Base-by-base conservation (phyloP, 53 echinoderm and acorn worm genomes). In the Pentamera pediparva region DNA sequence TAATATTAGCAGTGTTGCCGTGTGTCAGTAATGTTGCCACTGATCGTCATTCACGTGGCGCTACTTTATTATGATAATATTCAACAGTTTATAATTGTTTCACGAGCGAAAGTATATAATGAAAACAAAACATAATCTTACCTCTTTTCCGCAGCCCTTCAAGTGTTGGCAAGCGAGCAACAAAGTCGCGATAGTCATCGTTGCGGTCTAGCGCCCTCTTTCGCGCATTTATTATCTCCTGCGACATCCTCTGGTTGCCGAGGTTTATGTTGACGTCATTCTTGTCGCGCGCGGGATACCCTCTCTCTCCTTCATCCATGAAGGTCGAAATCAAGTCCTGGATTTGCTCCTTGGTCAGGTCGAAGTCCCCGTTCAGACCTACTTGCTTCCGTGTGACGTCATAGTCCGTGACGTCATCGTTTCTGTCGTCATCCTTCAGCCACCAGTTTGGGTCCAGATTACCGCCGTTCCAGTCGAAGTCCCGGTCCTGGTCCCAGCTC, bases 241-340 rank as follows among this genome's bases (percentile, higher is more conserved):
- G 67, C 12, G 67, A 67, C 30, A 67, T 40, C 8, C 41, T 67
- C 39, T 67, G 67, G 9, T 67, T 32, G 13, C 67, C 67, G 24
- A 67, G 41, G 41, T 67, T 67, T 26, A 67, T 67, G n/a, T 67
- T 67, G 10, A 67, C 67, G 13, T 67, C 40, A 40, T 65, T 65
- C n/a, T n/a, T n/a, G n/a, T n/a, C n/a, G 8, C 65, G 38, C 10
- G 28, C 11, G 4, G 67, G 67, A 15, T 11, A 20, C 11, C 26
- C 24, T 6, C 4, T 27, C 15, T 9, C 15, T 10, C 40, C 28
- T 29, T 67, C 67, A 39, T 17, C 9, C 9, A 37, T 17, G 34
- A 62, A 35, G 5, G 67, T 27, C 9, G 67, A 67, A 29, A 67
- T 17, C 9, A 67, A 15, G 37, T 67, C 30, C 26, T 41, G 67